phyloP scores from a whole-genome alignment of 2,113 vertebrate genomes.

The Baryphthengus martii region DNA sequence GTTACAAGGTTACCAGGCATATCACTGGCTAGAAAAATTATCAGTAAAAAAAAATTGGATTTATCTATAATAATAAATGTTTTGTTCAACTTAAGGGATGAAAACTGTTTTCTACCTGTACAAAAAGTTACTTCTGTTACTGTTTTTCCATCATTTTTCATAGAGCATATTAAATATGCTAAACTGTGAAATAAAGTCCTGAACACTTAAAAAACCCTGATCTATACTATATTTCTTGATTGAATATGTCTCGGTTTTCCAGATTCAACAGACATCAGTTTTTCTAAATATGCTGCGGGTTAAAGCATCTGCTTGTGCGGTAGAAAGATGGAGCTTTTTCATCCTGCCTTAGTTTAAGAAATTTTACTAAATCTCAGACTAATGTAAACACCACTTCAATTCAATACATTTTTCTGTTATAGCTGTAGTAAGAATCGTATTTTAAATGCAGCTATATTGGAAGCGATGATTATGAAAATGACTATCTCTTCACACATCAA shows the following conservation, averaged over 20 bases:
- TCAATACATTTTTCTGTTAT: neutral
- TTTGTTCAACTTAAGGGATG: neutral
- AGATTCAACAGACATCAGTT: neutral
- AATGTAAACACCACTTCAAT: neutral
- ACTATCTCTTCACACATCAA: neutral
- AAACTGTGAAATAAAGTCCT: neutral
- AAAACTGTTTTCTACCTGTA: neutral
- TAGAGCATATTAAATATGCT: neutral
- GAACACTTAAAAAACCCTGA: neutral
- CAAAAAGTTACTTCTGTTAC: neutral
- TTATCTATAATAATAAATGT: accelerated
- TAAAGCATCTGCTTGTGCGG: neutral
- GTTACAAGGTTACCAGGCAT: neutral
- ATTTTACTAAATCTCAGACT: neutral
- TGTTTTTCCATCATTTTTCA: neutral
- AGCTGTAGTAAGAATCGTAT: neutral
- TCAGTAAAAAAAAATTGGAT: neutral
- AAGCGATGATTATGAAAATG: neutral
- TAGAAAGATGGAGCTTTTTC: neutral
- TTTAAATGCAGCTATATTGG: neutral
- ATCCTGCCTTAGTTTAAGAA: neutral
- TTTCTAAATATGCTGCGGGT: neutral
- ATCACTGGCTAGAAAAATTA: neutral
- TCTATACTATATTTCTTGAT: neutral
- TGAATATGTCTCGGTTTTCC: neutral